Evolutionary conservation across 2,888 invertebrate genomes (phyloP).

Genomic region (Zhengitettix transpicula): DNA sequence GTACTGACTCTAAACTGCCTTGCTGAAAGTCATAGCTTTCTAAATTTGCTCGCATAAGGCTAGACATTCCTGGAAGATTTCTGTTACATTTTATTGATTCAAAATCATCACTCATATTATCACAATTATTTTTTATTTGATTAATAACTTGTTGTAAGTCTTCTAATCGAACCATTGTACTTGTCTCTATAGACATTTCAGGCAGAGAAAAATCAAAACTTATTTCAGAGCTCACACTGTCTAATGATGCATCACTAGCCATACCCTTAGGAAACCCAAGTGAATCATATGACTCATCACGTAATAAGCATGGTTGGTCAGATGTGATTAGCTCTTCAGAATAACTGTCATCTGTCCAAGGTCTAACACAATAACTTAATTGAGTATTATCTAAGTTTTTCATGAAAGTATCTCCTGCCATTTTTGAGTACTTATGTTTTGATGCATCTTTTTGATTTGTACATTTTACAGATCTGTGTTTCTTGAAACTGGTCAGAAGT

Average conservation of each 20-base stretch:
- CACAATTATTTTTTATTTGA: slow-evolving; percentile 18
- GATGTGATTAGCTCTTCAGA: background rate
- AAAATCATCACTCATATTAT: slow-evolving; percentile 18
- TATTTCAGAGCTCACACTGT: slow-evolving; percentile 19
- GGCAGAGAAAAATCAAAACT: slow-evolving; percentile 16
- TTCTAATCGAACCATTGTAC: slow-evolving; percentile 17
- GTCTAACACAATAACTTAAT: background rate
- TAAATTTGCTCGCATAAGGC: slow-evolving; percentile 14
- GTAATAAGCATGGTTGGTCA: slow-evolving; percentile 4
- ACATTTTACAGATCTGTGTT: too few relatives aligned
- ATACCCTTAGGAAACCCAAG: slow-evolving; percentile 12
- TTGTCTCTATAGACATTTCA: slow-evolving; percentile 9
- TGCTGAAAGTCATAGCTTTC: background rate
- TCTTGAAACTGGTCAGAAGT: too few relatives aligned
- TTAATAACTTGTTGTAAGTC: slow-evolving; percentile 18
- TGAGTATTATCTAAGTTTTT: too few relatives aligned
- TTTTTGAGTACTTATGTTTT: too few relatives aligned
- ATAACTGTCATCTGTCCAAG: background rate
- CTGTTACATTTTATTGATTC: slow-evolving; percentile 17
- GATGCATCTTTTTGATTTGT: too few relatives aligned
- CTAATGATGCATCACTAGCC: slow-evolving; percentile 17
- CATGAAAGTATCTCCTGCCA: too few relatives aligned
- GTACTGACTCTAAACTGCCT: background rate
- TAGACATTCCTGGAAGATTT: slow-evolving; percentile 18
- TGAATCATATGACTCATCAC: slow-evolving; percentile 15